These are phyloP conservation scores for Forbesichthys papilliferus DNA, from an alignment of 2,113 vertebrate species.

Conservation along the genomic window DNA sequence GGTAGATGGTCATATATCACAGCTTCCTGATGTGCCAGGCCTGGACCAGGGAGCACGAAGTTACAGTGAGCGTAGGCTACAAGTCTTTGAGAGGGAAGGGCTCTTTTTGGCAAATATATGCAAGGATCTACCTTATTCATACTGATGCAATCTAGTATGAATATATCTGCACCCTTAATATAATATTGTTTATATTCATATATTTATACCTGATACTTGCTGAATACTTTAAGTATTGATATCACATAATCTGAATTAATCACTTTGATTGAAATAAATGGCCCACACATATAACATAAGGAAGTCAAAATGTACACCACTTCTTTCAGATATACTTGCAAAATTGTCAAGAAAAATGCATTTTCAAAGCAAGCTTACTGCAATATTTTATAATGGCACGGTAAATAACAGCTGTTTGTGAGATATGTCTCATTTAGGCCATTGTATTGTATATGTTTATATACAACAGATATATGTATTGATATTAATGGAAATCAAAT, in stretches of 20 bases:
- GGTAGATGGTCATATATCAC: slow-evolving; percentile 62
- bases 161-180: slow-evolving; percentile 19
- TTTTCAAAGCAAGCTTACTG: slow-evolving; percentile 32
- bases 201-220: too few species aligned
- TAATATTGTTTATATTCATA: slow-evolving; percentile 7
- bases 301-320: slow-evolving; percentile 17
- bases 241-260: neutral
- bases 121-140: slow-evolving; percentile 27
- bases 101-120: slow-evolving; percentile 56
- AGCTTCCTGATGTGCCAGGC: slow-evolving; percentile 54
- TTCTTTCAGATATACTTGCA: slow-evolving; percentile 49
- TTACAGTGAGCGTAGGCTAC: slow-evolving; percentile 48
- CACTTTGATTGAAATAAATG: slow-evolving; percentile 23
- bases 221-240: too few species aligned
- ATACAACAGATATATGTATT: slow-evolving; percentile 9
- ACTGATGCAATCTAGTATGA: slow-evolving; percentile 34
- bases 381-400: slow-evolving; percentile 16
- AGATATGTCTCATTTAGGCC: slow-evolving; percentile 4
- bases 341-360: slow-evolving; percentile 53
- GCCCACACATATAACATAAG: slow-evolving; percentile 43
- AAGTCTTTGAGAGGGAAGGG: slow-evolving; percentile 17
- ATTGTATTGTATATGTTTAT: slow-evolving; percentile 15
- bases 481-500: slow-evolving; percentile 22
- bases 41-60: slow-evolving; percentile 45
- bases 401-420: slow-evolving; percentile 20